These are phyloP conservation scores for Megastigmus dorsalis DNA, from an alignment of 2,888 invertebrate genomes.

Conservation along the genomic window DNA sequence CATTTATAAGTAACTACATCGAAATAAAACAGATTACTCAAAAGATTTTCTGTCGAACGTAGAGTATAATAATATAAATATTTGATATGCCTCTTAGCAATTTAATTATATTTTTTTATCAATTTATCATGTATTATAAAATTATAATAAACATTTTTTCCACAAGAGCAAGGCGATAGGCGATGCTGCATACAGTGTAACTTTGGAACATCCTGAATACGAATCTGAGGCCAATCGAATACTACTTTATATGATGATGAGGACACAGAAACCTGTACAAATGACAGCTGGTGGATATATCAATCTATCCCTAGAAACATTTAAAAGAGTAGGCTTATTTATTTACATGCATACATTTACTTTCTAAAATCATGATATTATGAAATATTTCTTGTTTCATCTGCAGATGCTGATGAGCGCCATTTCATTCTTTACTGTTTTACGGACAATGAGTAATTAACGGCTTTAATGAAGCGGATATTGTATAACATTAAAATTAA, in stretches of 20 bases:
- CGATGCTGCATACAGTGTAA: neutral
- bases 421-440: no score
- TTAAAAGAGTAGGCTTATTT: neutral
- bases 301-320: neutral
- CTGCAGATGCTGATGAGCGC: no score
- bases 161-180: neutral
- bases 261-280: neutral
- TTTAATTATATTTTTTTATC: neutral
- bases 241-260: neutral
- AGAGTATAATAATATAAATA: no score
- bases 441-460: no score
- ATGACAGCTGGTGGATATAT: neutral
- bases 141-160: neutral
- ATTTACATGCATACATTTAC: no score
- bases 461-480: no score
- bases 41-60: no score
- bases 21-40: no score
- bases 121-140: neutral
- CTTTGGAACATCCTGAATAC: neutral
- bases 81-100: neutral
- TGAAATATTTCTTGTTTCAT: no score
- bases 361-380: no score
- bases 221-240: neutral
- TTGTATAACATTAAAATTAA: no score
- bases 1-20: no score